A percentile compares a stretch with the other conserved stretches of the same genome.
Conservation (phyloP, 2,797 vertebrate genomes). For the Amblyopsis hoosieri region DNA sequence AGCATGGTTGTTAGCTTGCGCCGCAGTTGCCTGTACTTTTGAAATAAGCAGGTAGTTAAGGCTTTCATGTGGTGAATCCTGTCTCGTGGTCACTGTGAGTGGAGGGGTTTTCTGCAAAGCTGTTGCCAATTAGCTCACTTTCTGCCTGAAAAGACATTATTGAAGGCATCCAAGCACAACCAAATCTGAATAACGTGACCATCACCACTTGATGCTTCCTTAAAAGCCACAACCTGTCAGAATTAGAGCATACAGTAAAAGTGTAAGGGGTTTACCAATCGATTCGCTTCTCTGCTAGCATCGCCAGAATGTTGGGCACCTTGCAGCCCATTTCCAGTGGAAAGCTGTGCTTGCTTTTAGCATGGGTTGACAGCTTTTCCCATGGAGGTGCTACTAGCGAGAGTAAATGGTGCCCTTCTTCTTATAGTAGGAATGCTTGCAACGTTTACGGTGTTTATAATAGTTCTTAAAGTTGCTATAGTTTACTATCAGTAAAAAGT, state of each 20-base stretch:
- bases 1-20: background rate
- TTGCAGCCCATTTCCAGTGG: conserved; percentile 7
- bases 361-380: conserved; percentile 41
- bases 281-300: conserved; percentile 36
- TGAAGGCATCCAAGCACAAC: background rate
- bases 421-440: background rate
- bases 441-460: too few species aligned
- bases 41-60: background rate
- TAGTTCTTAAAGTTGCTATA: background rate
- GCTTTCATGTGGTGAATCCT: background rate
- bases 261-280: conserved; percentile 47
- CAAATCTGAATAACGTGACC: conserved; percentile 17
- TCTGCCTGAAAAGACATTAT: conserved; percentile 1
- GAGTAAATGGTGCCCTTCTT: conserved; percentile 17
- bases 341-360: conserved; percentile 46
- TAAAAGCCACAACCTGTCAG: conserved; percentile 18
- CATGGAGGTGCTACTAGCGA: conserved; percentile 35
- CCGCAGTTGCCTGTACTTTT: background rate
- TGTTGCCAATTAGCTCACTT: conserved; percentile 1
- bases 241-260: conserved; percentile 27
- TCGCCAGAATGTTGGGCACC: conserved; percentile 41
- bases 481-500: background rate
- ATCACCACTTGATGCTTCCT: conserved; percentile 35
- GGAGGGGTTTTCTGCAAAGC: too few species aligned
- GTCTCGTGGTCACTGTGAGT: background rate